phyloP scores from a whole-genome alignment of 2,888 invertebrate genomes.

The Drosophila stalkeri region DNA sequence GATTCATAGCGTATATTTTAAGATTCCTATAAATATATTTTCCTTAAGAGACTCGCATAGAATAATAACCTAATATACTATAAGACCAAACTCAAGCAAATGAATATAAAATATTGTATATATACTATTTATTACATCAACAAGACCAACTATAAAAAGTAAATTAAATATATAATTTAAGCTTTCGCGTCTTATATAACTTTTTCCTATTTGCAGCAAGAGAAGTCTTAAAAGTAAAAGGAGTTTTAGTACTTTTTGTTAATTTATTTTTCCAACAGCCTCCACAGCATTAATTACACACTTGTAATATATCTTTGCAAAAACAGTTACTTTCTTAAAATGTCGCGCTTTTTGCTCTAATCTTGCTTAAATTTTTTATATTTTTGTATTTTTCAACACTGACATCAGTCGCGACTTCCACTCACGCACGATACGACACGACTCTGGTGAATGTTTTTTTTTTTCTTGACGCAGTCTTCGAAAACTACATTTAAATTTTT shows the following conservation, averaged over 20 bases:
- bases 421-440: slow-evolving; percentile 44
- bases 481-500: slow-evolving; percentile 64
- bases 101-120: too few relatives aligned
- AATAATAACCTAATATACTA: too few relatives aligned
- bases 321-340: slow-evolving; percentile 1
- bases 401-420: background rate
- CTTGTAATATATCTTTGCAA: background rate
- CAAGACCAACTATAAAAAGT: background rate
- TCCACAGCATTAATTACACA: background rate
- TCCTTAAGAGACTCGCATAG: too few relatives aligned
- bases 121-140: background rate
- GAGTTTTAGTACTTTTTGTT: background rate
- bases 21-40: too few relatives aligned
- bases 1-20: too few relatives aligned
- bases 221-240: background rate
- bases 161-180: background rate
- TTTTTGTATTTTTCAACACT: background rate
- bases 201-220: background rate
- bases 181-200: background rate
- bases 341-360: background rate
- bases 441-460: slow-evolving; percentile 9
- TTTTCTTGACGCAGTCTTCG: background rate
- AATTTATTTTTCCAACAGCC: background rate
- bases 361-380: background rate
- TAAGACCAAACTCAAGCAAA: too few relatives aligned